Conservation (phyloP, 2,888 invertebrate species). For the Selenia dentaria region DNA sequence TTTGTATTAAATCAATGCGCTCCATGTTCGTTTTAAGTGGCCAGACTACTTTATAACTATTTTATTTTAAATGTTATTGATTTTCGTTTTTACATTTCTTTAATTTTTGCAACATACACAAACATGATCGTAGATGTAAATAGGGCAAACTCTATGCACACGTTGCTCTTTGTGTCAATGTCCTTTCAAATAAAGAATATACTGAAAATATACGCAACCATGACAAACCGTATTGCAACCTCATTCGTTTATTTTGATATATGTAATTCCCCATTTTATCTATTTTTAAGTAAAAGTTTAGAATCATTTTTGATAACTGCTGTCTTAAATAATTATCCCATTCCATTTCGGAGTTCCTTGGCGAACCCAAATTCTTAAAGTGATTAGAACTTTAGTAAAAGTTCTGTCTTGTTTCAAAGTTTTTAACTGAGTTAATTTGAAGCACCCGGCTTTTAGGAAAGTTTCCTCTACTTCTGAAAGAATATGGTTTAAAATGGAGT, state of each 20-base stretch:
- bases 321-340: constrained; percentile 36
- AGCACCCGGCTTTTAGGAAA: neutral
- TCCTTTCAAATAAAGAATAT: no score
- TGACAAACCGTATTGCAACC: no score
- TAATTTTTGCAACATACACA: no score
- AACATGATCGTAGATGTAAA: no score
- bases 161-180: no score
- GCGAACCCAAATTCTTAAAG: constrained; percentile 33
- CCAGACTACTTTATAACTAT: constrained; percentile 43
- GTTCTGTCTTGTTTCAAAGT: constrained; percentile 33
- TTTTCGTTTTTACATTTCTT: neutral
- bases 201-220: no score
- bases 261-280: no score
- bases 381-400: constrained; percentile 36
- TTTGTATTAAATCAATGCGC: constrained; percentile 71
- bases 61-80: no score
- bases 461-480: constrained; percentile 16
- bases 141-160: no score
- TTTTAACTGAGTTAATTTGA: constrained; percentile 36
- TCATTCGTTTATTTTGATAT: no score
- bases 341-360: constrained; percentile 33
- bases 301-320: constrained; percentile 30
- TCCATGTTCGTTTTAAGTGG: constrained; percentile 60
- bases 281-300: no score
- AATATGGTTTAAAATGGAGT: constrained; percentile 12